Conservation (phyloP, 2,113 vertebrate species). For the Felis chaus region DNA sequence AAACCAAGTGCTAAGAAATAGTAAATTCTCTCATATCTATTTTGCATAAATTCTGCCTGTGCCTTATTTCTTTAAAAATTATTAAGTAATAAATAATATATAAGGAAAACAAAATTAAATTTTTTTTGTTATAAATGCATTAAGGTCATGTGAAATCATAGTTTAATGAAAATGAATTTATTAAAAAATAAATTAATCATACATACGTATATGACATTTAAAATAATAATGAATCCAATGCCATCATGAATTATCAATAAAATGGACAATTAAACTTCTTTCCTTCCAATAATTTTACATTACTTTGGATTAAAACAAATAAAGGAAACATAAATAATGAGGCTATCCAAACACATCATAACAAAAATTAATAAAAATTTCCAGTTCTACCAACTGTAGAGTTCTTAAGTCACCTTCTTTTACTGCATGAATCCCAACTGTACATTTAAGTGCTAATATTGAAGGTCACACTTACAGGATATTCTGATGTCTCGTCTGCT, state of each 20-base stretch:
- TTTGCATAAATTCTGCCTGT: conserved; percentile 6
- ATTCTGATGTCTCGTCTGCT: neutral
- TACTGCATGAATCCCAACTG: neutral
- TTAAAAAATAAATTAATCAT: neutral
- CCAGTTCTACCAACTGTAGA: neutral
- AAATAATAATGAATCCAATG: neutral
- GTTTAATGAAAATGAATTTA: neutral
- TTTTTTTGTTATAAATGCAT: neutral
- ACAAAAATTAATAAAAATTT: neutral
- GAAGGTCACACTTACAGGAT: neutral
- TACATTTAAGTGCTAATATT: neutral
- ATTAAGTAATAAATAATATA: conserved; percentile 1
- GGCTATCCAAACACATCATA: neutral
- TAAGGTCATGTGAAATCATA: neutral
- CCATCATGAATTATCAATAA: conserved; percentile 11
- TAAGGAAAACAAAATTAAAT: neutral
- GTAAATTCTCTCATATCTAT: neutral
- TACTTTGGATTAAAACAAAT: conserved; percentile 42
- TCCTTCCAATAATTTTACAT: conserved; percentile 38
- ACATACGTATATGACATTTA: neutral
- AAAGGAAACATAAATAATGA: conserved; percentile 24
- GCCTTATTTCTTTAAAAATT: conserved; percentile 44
- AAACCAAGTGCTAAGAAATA: neutral
- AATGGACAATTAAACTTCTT: neutral
- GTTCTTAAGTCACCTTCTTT: neutral